Conservation (phyloP, 2,888 invertebrate genomes). For the Ornithoptera priamus region DNA sequence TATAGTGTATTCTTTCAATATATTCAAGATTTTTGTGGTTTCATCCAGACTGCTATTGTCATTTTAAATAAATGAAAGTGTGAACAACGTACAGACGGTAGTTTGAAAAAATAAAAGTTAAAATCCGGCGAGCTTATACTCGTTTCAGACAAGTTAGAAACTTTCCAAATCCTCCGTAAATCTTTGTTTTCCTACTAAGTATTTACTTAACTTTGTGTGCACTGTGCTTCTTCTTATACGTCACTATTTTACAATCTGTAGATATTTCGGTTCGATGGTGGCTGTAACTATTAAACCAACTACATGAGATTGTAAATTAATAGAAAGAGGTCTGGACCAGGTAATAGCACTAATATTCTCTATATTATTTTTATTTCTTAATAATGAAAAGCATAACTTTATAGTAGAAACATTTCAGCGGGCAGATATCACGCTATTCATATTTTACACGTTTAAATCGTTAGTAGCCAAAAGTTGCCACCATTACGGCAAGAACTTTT, state of each 20-base stretch:
- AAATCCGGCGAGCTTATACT: slow-evolving; percentile 13
- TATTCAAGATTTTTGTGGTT: no score
- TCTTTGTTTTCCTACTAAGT: slow-evolving; percentile 20
- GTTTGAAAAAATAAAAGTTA: slow-evolving; percentile 3
- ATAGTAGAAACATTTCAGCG: no score
- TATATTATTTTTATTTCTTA: no score
- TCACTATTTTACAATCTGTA: not conserved
- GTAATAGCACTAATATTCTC: no score
- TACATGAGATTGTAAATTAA: not conserved
- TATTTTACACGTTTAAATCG: not conserved
- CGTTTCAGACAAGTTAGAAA: slow-evolving; percentile 15
- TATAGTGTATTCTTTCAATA: no score
- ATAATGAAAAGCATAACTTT: no score
- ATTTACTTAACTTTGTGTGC: slow-evolving; percentile 12
- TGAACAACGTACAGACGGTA: not conserved
- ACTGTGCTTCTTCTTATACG: not conserved
- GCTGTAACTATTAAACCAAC: no score
- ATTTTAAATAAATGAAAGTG: not conserved
- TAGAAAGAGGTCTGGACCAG: not conserved
- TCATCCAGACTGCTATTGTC: not conserved
- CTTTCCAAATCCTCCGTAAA: slow-evolving; percentile 11
- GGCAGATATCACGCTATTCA: not conserved
- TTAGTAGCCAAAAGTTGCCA: not conserved
- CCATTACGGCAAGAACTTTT: not conserved
- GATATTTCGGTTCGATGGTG: not conserved